phyloP scores from a whole-genome alignment of 2,888 invertebrate genomes.

The Clistopyga incitator region DNA sequence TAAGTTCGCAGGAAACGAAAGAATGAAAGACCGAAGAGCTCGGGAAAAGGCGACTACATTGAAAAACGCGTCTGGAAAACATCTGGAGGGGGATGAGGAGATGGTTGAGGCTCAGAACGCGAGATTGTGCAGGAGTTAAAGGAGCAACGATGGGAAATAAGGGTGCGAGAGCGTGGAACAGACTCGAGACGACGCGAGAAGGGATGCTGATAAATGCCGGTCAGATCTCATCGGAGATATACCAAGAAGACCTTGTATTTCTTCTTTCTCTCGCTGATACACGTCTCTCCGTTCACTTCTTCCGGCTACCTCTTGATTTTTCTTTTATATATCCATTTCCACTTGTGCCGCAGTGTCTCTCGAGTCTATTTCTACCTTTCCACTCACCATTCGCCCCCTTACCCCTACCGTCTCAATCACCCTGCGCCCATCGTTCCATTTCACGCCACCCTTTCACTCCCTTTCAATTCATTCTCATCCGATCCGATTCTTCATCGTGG shows the following conservation, averaged over 20 bases:
- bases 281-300: conserved; percentile 14
- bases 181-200: conserved; percentile 49
- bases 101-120: conserved; percentile 54
- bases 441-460: background rate
- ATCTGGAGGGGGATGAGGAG: conserved; percentile 45
- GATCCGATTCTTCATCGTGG: background rate
- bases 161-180: conserved; percentile 33
- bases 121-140: conserved; percentile 56
- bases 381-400: background rate
- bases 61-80: conserved; percentile 63
- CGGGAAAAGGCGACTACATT: conserved; percentile 53
- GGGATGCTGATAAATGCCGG: conserved; percentile 69
- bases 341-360: conserved; percentile 18
- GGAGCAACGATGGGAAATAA: conserved; percentile 41
- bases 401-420: conserved; percentile 7
- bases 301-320: conserved; percentile 35
- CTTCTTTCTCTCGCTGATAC: conserved; percentile 43
- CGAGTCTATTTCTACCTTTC: conserved; percentile 33
- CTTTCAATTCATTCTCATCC: conserved; percentile 5
- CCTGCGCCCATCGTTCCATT: background rate
- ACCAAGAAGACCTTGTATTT: conserved; percentile 58
- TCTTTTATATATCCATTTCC: background rate
- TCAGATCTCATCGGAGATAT: conserved; percentile 68
- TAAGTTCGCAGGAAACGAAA: conserved; percentile 34
- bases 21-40: conserved; percentile 31